Conservation (phyloP, 2,113 vertebrate genomes). For the Puntigrus tetrazona region DNA sequence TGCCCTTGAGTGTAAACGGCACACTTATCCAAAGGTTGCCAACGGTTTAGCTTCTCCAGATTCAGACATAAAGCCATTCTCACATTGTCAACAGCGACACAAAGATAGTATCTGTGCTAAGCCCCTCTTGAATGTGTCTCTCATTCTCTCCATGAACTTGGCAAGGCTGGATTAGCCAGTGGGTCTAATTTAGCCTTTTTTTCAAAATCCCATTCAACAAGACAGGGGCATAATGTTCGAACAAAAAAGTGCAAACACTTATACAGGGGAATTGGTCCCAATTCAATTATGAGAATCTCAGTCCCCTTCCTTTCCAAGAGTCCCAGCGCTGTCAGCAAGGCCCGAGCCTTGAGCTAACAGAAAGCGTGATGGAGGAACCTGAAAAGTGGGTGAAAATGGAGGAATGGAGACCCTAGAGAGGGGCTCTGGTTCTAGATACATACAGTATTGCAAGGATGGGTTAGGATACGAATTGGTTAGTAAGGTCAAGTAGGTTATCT, state of each 20-base stretch:
- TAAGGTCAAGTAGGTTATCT: not conserved
- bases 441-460: not conserved
- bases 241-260: conserved; percentile 52
- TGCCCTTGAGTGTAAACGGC: conserved; percentile 45
- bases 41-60: conserved; percentile 22
- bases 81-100: conserved; percentile 15
- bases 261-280: conserved; percentile 54
- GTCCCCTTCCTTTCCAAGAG: conserved; percentile 23
- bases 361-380: conserved; percentile 53
- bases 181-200: conserved; percentile 49
- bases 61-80: conserved; percentile 25
- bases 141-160: conserved; percentile 24
- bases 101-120: conserved; percentile 35
- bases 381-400: conserved; percentile 41
- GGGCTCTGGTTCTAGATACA: conserved; percentile 30
- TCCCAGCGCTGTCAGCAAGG: conserved; percentile 41
- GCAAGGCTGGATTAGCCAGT: conserved; percentile 42
- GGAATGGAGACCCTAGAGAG: conserved; percentile 48
- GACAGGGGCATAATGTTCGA: conserved; percentile 26
- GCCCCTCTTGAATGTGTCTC: conserved; percentile 15
- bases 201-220: conserved; percentile 32
- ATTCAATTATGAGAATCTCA: conserved; percentile 62
- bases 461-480: not conserved
- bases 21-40: conserved; percentile 45
- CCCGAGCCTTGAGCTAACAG: conserved; percentile 51